Evolutionary conservation across 2,797 vertebrate species (phyloP).

Genomic region (Geotrypetes seraphini): DNA sequence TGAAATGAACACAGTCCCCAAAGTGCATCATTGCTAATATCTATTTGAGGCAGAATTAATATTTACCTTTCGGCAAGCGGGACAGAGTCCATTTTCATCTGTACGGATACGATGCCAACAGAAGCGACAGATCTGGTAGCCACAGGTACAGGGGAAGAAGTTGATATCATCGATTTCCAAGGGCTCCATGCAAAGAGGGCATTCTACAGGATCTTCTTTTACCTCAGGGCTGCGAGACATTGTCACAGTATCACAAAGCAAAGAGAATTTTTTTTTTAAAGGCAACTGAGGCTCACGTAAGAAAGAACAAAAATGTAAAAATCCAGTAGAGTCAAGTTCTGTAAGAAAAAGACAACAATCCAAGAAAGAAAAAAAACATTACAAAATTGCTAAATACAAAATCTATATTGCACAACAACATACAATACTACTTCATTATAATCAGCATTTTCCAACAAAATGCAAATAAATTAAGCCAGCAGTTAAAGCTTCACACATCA

Average conservation of each 20-base stretch:
- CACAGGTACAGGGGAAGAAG: slow-evolving; percentile 98
- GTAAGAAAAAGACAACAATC: slow-evolving; percentile 18
- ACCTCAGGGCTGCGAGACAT: slow-evolving; percentile 98
- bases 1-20: too few relatives aligned
- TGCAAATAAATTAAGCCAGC: too few relatives aligned
- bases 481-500: too few relatives aligned
- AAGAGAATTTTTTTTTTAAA: too few relatives aligned
- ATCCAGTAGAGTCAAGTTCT: slow-evolving; percentile 42
- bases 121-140: slow-evolving; percentile 98
- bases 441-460: too few relatives aligned
- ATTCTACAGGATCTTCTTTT: slow-evolving; percentile 98
- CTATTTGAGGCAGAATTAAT: too few relatives aligned
- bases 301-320: slow-evolving; percentile 51
- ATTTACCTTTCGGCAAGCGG: slow-evolving; percentile 96
- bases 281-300: slow-evolving; percentile 57
- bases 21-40: too few relatives aligned
- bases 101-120: slow-evolving; percentile 99
- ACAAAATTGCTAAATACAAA: too few relatives aligned
- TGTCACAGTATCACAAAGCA: slow-evolving; percentile 52
- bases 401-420: too few relatives aligned
- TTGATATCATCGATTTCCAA: slow-evolving; percentile 98
- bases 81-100: slow-evolving; percentile 98
- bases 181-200: slow-evolving; percentile 97
- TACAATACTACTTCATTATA: too few relatives aligned
- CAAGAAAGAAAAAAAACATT: too few relatives aligned